A percentile compares a stretch with the other conserved stretches of the same genome.
Evolutionary conservation across 2,113 vertebrate genomes (phyloP).

Genomic region (Antechinus flavipes): DNA sequence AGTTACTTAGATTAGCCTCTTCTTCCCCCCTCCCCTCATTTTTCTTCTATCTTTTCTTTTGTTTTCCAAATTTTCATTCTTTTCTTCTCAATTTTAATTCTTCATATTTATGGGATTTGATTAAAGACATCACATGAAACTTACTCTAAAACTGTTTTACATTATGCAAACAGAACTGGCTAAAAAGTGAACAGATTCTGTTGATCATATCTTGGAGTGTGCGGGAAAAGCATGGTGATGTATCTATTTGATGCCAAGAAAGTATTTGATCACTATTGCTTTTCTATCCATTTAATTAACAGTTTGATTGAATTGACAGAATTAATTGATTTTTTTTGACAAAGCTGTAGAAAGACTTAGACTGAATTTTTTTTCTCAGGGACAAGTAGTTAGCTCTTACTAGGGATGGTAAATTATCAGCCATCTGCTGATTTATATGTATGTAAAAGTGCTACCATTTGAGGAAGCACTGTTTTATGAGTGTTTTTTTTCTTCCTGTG

Average conservation of each 20-base stretch:
- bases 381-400: neutral
- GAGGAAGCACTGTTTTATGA: constrained; percentile 21
- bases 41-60: neutral
- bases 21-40: neutral
- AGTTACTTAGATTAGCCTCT: neutral
- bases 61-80: neutral
- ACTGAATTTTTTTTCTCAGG: constrained; percentile 20
- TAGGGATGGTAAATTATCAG: constrained; percentile 9
- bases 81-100: neutral
- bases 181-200: neutral
- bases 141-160: neutral
- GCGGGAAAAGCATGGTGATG: neutral
- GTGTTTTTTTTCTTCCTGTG: neutral
- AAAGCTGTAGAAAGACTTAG: neutral
- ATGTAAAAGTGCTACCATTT: neutral
- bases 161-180: neutral
- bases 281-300: neutral
- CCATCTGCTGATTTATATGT: neutral
- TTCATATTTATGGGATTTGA: neutral
- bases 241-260: neutral
- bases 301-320: neutral
- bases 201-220: neutral
- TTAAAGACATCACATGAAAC: neutral
- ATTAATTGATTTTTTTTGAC: neutral
- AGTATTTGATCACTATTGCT: neutral